Evolutionary conservation across 2,797 vertebrate species (phyloP), one percentile per base, ranked within the genome.

Genomic region (Protosalanx chinensis): DNA sequence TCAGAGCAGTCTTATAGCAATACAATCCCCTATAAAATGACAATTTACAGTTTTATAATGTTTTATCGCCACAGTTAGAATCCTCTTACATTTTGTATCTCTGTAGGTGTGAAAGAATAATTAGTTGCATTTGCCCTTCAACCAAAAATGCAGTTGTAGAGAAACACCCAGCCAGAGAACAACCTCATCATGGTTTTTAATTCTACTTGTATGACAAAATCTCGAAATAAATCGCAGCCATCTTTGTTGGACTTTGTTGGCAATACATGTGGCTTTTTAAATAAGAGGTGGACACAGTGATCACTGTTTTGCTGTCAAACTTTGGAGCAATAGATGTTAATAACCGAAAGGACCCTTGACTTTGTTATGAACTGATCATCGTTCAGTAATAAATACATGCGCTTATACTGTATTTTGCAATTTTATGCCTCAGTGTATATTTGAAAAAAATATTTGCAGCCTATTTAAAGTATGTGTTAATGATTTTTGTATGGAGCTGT

Each of bases 151-250:
- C 32, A 32, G 53, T 16, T 7, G 23, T 32, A 35, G 46, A 59
- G 35, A 32, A 12, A 32, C 7, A 67, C 5, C 30, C 29, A 63
- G 20, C 70, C 60, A 68, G 60, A 29, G 37, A 68, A 73, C 61
- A 62, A 66, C 71, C 70, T 70, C 35, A 41, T 66, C 27, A 70
- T 51, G 57, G 37, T 68, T 29, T 76, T 68, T 70, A 65, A 23
- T 74, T 46, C 16, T 41, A 37, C 20, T 41, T 56, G 29, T 33
- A 61, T 62, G 2, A 62, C 29, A 18, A 67, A 30, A 30, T 61
- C 35, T 67, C 16, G 68, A n/a, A 41, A 27, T 16, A 62, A 41
- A 62, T 61, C 51, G 27, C 20, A 18, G 16, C 13, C 63, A 64
- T 30, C 63, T 77, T 29, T 32, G 51, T 60, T 29, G 63, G 63